Evolutionary conservation across 2,888 invertebrate genomes (phyloP), one percentile per base, ranked within the genome.

Genomic region (Dascillus cervinus): DNA sequence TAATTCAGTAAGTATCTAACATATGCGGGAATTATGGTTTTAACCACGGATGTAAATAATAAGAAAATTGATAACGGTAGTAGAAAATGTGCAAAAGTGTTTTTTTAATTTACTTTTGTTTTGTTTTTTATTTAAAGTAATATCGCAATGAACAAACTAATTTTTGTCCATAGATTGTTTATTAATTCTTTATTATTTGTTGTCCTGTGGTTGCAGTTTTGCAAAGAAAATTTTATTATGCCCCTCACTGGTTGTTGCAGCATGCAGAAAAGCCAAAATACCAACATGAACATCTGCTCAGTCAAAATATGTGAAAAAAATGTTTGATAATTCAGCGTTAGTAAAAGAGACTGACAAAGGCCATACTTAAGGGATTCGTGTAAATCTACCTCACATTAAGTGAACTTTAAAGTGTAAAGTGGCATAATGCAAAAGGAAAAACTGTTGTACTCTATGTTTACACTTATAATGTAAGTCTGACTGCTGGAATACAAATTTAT

Each of bases 401-500:
- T 34, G 34, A 39, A 32, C 22, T 21, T 31, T 26, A 34, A 22
- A 39, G 32, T 37, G 32, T 39, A 35, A 34, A 32, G 32, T 32
- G 32, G 39, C 35, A 22, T 39, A 34, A n/a, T n/a, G n/a, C n/a
- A n/a, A n/a, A n/a, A n/a, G n/a, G n/a, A n/a, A n/a, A n/a, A 35
- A 24, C 32, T 28, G 29, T 29, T 39, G 39, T 39, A 39, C 34
- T 39, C 34, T 39, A 35, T 39, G 39, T 39, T n/a, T 39, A 39
- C 39, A 39, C 39, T 29, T 39, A 35, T 19, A 29, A 29, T 39
- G 32, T 39, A 39, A 39, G 35, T 35, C 39, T 39, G 39, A 39
- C 35, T 39, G 34, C 32, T 39, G 35, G 11, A 4, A 23, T 10
- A 23, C 35, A 39, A 32, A 39, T 32, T 35, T 39, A 39, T n/a